phyloP scores from a whole-genome alignment of 2,888 invertebrate species.

The Brenthis ino region DNA sequence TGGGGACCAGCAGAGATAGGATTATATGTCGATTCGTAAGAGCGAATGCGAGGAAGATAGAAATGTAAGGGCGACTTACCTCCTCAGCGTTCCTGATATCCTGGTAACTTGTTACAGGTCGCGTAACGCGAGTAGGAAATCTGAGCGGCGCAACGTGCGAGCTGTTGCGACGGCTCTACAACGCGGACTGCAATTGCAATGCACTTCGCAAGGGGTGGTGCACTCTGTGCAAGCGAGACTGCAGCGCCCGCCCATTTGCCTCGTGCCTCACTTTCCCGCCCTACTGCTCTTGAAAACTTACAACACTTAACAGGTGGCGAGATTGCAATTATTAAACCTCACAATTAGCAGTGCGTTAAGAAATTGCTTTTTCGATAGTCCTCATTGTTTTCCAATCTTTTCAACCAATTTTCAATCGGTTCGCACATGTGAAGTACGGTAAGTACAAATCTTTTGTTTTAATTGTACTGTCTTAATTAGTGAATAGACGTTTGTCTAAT shows the following conservation, averaged over 20 bases:
- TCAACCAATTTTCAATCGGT: too few species aligned
- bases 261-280: conserved; percentile 81
- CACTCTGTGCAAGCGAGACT: conserved; percentile 80
- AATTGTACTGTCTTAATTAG: neutral
- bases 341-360: conserved; percentile 30
- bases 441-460: neutral
- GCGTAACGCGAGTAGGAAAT: conserved; percentile 64
- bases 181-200: conserved; percentile 71
- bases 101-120: conserved; percentile 79
- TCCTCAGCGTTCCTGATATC: conserved; percentile 64
- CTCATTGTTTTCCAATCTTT: neutral
- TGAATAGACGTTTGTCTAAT: conserved; percentile 24
- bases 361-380: neutral
- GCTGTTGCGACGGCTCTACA: conserved; percentile 59
- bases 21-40: conserved; percentile 49
- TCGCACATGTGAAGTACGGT: neutral
- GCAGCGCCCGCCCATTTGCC: conserved; percentile 80
- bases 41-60: conserved; percentile 60
- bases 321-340: conserved; percentile 29
- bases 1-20: conserved; percentile 51
- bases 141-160: conserved; percentile 62
- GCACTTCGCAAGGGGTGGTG: conserved; percentile 72
- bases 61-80: conserved; percentile 73
- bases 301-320: conserved; percentile 48
- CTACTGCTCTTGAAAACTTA: conserved; percentile 67